A percentile compares a stretch with the other conserved stretches of the same genome.
phyloP scores from a whole-genome alignment of 2,113 vertebrate species.

The Amphiprion percula region DNA sequence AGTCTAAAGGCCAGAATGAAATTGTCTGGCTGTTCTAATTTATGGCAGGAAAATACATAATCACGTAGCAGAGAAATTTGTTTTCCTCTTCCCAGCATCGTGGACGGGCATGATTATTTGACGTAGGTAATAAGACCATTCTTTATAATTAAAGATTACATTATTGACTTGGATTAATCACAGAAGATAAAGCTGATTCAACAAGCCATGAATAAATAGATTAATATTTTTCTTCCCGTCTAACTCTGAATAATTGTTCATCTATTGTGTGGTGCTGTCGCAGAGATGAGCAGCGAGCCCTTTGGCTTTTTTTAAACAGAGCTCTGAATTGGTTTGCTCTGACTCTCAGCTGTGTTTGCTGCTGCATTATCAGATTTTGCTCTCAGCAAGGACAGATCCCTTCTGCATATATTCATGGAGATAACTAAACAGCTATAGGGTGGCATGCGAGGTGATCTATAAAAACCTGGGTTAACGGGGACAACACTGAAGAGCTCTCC shows the following conservation, averaged over 20 bases:
- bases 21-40: conserved; percentile 54
- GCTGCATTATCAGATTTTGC: conserved; percentile 82
- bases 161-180: conserved; percentile 83
- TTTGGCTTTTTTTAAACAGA: conserved; percentile 71
- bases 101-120: conserved; percentile 69
- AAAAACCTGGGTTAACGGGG: conserved; percentile 68
- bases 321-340: conserved; percentile 75
- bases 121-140: conserved; percentile 70
- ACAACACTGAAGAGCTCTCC: conserved; percentile 46
- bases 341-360: conserved; percentile 79
- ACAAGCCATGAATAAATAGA: conserved; percentile 82
- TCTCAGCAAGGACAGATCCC: conserved; percentile 81
- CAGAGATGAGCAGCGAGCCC: conserved; percentile 69
- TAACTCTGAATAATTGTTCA: conserved; percentile 74
- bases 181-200: conserved; percentile 78
- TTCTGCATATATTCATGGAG: conserved; percentile 80
- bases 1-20: conserved; percentile 21
- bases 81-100: conserved; percentile 57
- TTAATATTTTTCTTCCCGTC: conserved; percentile 71
- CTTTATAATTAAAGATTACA: conserved; percentile 80
- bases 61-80: conserved; percentile 49
- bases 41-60: conserved; percentile 60
- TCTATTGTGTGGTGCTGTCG: conserved; percentile 68
- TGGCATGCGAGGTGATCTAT: conserved; percentile 69
- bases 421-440: conserved; percentile 75